Evolutionary conservation across 2,888 invertebrate genomes (phyloP), one percentile per base, ranked within the genome.

Genomic region (Elmis aenea): DNA sequence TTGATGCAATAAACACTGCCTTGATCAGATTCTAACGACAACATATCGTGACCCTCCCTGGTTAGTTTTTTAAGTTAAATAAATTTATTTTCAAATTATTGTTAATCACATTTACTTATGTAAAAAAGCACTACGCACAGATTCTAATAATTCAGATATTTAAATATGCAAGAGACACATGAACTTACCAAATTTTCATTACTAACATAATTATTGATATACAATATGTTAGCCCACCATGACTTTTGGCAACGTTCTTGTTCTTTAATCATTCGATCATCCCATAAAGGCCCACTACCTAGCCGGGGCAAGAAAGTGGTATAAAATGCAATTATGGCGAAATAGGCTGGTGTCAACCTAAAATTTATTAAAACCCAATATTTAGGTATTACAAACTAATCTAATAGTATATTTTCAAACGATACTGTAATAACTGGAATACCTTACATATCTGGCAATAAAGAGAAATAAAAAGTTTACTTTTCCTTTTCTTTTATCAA

Each of bases 221-320:
- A 85, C 16, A 85, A 61, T 24, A 85, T 68, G 59, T 85, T 85
- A 0, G 79, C 62, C 85, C 85, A 85, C 84, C 85, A 85, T 1
- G 80, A 79, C 1, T 69, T 64, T 44, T 72, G 59, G 50, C 85
- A 85, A 35, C 81, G 68, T 27, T 79, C 73, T 46, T 74, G 72
- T 54, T 72, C 68, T 5, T 55, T 29, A n/a, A 64, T 62, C 42
- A 83, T 71, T 45, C 73, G 71, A 10, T 74, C 69, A 18, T 77
- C 70, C 88, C 87, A 88, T 26, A 86, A 66, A 0, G 87, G 88
- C 0, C 88, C 88, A 45, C 77, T 76, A 10, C 81, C 83, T 13
- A 84, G 63, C 57, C 78, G 76, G 2, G 77, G 73, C 29, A 85
- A 68, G 73, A 83, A 79, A 0, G 85, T 84, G 62, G 80, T 77